Conservation (phyloP, 2,888 invertebrate genomes). For the Chrysodeixis includens region DNA sequence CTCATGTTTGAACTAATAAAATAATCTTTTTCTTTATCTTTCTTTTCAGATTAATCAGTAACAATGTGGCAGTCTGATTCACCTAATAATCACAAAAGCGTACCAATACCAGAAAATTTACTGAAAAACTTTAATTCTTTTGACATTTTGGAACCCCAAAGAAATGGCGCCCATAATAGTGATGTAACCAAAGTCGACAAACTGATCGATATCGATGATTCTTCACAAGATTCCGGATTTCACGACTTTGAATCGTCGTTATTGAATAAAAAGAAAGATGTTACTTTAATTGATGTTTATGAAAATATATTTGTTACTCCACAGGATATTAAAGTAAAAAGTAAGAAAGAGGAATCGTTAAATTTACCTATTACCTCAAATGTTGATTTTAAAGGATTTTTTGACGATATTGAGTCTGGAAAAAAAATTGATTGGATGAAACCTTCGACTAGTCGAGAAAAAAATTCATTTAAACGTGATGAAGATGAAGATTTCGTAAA, state of each 20-base stretch:
- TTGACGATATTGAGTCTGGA: conserved; percentile 42
- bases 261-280: conserved; percentile 35
- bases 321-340: conserved; percentile 33
- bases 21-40: too few relatives aligned
- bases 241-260: conserved; percentile 22
- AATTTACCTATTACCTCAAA: conserved; percentile 6
- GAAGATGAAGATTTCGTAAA: conserved; percentile 15
- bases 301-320: conserved; percentile 49
- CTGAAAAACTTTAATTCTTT: conserved; percentile 45
- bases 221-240: conserved; percentile 25
- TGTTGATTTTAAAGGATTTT: conserved; percentile 32
- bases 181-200: conserved; percentile 33
- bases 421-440: conserved; percentile 37
- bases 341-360: background rate
- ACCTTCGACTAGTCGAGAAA: background rate
- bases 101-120: conserved; percentile 36
- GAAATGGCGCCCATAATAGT: conserved; percentile 23
- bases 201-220: conserved; percentile 43
- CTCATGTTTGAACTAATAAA: too few relatives aligned
- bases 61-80: conserved; percentile 30
- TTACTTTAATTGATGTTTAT: conserved; percentile 41
- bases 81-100: background rate
- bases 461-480: conserved; percentile 9
- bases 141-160: conserved; percentile 41
- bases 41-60: conserved; percentile 25